Evolutionary conservation across 2,888 invertebrate genomes (phyloP), one percentile per base, ranked within the genome.

Genomic region (Cistogaster globosa): DNA sequence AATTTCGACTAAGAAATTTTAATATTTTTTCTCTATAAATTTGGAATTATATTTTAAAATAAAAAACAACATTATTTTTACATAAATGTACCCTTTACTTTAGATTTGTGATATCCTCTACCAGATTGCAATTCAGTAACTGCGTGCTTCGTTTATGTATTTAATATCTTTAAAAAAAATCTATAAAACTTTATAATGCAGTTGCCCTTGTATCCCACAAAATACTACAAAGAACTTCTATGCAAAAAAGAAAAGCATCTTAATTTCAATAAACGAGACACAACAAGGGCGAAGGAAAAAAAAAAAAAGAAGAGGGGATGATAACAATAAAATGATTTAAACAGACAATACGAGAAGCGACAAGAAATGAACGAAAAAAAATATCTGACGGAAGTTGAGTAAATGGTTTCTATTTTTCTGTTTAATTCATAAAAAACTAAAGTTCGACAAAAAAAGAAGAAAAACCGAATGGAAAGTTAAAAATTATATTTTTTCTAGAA

Each of bases 371-470:
- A 75, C 58, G 65, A 58, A 78, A 55, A 67, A 55, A 79, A 48
- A 38, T 14, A n/a, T 32, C 11, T 48, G 78, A 48, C 82, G 82
- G 78, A 82, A 82, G 85, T 69, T 58, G 71, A 82, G 82, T 79
- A 82, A 85, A 85, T 75, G 75, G 82, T 63, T 85, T 82, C 69
- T 51, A 71, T 79, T 78, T 75, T 75, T 57, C 60, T 57, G 74
- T n/a, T 76, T 65, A 63, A 32, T 51, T 63, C 32, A 42, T 4
- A 16, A n/a, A 51, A 51, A 51, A 51, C 4, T 26, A 51, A 51
- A 6, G 7, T 16, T 8, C 36, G 38, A 36, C 48, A 48, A 22
- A 72, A 42, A 36, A n/a, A 32, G 6, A 58, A 63, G 36, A 45
- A 48, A 12, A 26, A 36, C 22, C 57, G 20, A 2, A 67, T 20